Evolutionary conservation across 2,113 vertebrate species (phyloP).

Genomic region (Bufo gargarizans): DNA sequence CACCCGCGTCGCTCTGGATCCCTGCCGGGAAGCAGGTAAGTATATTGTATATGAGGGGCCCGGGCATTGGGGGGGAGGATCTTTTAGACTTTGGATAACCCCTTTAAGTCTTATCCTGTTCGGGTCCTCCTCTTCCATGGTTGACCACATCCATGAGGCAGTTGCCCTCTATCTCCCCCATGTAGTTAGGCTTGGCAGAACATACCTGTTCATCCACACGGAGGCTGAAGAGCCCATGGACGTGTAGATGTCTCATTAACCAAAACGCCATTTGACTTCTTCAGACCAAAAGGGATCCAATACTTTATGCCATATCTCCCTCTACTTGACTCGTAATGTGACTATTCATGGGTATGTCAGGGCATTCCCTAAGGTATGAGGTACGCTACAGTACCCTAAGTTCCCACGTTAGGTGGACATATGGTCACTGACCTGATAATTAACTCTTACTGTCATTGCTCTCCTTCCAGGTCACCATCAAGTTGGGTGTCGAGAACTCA

Average conservation of each 20-base stretch:
- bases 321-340: background rate
- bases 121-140: too few relatives aligned
- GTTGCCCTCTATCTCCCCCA: background rate
- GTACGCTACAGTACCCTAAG: too few relatives aligned
- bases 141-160: too few relatives aligned
- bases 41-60: too few relatives aligned
- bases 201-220: background rate
- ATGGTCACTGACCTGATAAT: background rate
- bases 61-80: too few relatives aligned
- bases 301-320: background rate
- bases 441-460: conserved; percentile 42
- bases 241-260: background rate
- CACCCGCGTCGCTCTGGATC: too few relatives aligned
- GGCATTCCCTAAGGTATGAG: background rate
- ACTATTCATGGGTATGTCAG: background rate
- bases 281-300: too few relatives aligned
- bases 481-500: conserved; percentile 89
- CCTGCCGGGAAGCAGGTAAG: too few relatives aligned
- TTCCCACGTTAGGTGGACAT: background rate
- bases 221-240: background rate
- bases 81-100: too few relatives aligned
- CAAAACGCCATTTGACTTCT: background rate
- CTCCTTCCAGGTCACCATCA: conserved; percentile 78
- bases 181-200: background rate
- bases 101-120: too few relatives aligned